Conservation (phyloP, 2,113 vertebrate species). For the Pica pica region DNA sequence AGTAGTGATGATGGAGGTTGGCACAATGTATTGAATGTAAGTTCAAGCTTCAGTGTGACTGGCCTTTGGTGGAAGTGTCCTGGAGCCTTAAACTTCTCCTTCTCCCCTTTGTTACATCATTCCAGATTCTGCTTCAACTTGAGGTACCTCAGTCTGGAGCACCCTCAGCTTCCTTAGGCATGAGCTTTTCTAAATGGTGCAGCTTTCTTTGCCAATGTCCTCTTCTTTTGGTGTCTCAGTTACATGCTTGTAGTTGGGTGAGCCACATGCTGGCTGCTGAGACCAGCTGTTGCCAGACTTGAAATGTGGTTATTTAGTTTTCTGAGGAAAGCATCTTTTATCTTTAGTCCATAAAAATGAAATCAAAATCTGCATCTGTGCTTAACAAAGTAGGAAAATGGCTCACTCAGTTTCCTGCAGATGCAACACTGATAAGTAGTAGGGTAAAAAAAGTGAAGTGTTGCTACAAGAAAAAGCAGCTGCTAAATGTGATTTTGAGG, state of each 20-base stretch:
- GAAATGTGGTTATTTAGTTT: neutral
- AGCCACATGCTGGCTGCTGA: neutral
- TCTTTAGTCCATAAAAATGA: neutral
- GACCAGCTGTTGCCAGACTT: neutral
- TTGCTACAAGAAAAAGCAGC: neutral
- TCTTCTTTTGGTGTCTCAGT: neutral
- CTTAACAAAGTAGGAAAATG: neutral
- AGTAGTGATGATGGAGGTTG: neutral
- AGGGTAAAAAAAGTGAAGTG: neutral
- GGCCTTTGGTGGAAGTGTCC: neutral
- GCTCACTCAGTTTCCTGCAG: neutral
- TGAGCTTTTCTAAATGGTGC: neutral
- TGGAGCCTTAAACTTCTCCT: neutral
- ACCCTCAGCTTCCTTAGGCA: neutral
- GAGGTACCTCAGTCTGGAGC: neutral
- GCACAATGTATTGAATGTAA: accelerated
- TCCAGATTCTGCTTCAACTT: neutral
- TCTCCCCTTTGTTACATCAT: neutral
- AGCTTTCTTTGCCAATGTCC: neutral
- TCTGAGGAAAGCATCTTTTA: neutral
- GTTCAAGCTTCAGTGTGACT: neutral
- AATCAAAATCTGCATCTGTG: neutral
- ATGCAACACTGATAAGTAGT: neutral
- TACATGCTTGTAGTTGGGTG: neutral
- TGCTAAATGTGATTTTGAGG: neutral